phyloP scores from a whole-genome alignment of 2,888 invertebrate genomes.

The Protodeltote pygarga region DNA sequence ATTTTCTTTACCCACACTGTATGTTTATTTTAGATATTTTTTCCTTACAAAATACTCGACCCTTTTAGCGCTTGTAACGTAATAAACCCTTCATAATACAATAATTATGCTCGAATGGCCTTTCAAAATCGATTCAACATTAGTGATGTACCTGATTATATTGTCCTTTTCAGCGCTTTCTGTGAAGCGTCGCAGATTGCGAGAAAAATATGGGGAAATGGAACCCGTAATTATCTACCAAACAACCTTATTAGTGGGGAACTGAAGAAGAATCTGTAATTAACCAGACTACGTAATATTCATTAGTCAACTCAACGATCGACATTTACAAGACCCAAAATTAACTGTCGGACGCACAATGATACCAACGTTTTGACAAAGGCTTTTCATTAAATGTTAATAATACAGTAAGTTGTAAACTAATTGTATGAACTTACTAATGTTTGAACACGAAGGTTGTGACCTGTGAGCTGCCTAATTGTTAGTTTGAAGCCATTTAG shows the following conservation, averaged over 20 bases:
- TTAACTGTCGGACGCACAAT: slow-evolving; percentile 23
- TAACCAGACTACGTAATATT: slow-evolving; percentile 3
- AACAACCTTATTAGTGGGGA: slow-evolving; percentile 8
- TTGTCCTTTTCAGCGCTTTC: slow-evolving; percentile 38
- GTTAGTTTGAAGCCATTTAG: no score
- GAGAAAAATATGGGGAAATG: slow-evolving; percentile 16
- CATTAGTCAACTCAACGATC: neutral
- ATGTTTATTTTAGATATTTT: slow-evolving; percentile 1
- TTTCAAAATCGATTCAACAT: slow-evolving; percentile 35
- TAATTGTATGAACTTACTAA: neutral
- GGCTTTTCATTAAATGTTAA: neutral
- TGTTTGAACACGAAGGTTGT: no score
- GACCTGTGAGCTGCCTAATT: no score
- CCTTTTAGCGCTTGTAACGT: slow-evolving; percentile 16
- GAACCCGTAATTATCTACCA: slow-evolving; percentile 28
- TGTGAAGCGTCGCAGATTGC: slow-evolving; percentile 10
- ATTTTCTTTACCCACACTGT: neutral
- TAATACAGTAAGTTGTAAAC: neutral
- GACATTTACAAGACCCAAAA: slow-evolving; percentile 8
- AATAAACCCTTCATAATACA: slow-evolving; percentile 37
- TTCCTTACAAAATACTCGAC: slow-evolving; percentile 6
- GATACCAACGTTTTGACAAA: neutral
- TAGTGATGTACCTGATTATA: slow-evolving; percentile 26
- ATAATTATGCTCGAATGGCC: slow-evolving; percentile 34
- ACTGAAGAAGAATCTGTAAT: slow-evolving; percentile 4